Evolutionary conservation across 2,113 vertebrate species (phyloP).

Genomic region (Menidia beryllina): DNA sequence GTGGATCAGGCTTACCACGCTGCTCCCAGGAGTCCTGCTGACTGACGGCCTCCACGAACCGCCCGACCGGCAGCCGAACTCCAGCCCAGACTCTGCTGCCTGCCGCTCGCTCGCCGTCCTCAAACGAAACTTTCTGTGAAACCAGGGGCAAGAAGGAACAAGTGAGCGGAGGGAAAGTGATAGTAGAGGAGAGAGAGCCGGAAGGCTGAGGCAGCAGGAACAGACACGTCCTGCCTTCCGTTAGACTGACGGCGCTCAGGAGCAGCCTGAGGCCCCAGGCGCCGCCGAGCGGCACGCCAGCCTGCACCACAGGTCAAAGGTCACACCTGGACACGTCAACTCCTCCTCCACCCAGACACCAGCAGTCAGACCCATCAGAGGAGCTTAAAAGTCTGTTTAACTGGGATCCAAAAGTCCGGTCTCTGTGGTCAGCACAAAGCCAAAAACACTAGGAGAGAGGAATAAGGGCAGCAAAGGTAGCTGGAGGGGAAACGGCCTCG

Average conservation of each 20-base stretch:
- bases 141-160: conserved; percentile 59
- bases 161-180: conserved; percentile 56
- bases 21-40: neutral
- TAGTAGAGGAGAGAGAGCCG: conserved; percentile 19
- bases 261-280: conserved; percentile 13
- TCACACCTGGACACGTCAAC: no score
- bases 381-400: no score
- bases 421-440: no score
- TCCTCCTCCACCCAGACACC: no score
- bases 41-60: neutral
- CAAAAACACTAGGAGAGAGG: no score
- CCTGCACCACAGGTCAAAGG: no score
- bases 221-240: conserved; percentile 64
- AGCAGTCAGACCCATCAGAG: no score
- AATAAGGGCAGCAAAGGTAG: no score
- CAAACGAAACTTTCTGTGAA: conserved; percentile 34
- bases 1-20: conserved; percentile 47
- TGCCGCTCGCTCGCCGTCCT: neutral
- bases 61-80: no score
- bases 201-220: conserved; percentile 57
- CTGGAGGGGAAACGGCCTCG: no score
- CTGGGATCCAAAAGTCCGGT: no score
- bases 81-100: neutral
- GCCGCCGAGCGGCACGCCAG: no score
- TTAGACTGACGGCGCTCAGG: conserved; percentile 32